Conservation (phyloP, 2,113 vertebrate genomes). For the Spheniscus mendiculus region DNA sequence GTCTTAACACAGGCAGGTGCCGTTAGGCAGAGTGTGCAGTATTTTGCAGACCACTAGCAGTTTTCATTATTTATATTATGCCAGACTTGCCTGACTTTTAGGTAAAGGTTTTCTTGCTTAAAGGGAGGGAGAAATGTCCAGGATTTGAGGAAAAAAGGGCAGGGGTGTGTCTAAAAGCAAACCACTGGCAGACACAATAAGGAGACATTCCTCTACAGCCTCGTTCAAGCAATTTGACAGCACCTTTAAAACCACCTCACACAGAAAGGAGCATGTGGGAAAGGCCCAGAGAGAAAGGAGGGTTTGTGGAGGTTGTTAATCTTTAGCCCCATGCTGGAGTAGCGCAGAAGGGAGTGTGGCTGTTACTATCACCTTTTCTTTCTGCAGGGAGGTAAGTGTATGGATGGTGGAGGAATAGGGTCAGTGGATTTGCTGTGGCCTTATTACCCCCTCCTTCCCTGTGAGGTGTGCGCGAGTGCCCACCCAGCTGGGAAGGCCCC, state of each 20-base stretch:
- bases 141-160: neutral
- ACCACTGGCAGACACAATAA: neutral
- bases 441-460: neutral
- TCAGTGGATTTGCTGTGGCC: neutral
- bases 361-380: neutral
- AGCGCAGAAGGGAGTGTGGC: neutral
- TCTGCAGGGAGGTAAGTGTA: fast-evolving
- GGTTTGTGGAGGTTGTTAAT: neutral
- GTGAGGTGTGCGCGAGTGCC: neutral
- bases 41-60: neutral
- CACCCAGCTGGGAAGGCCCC: neutral
- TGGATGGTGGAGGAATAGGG: neutral
- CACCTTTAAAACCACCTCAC: neutral
- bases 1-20: neutral
- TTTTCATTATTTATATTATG: neutral
- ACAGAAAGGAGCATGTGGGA: neutral
- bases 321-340: neutral
- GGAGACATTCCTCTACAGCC: neutral
- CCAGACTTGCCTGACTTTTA: neutral
- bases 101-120: neutral
- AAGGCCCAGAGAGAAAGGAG: neutral
- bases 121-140: neutral
- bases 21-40: neutral
- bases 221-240: neutral
- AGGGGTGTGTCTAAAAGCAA: neutral